These are phyloP conservation scores for Salvator merianae DNA, from an alignment of 2,113 vertebrate genomes.

Conservation along the genomic window DNA sequence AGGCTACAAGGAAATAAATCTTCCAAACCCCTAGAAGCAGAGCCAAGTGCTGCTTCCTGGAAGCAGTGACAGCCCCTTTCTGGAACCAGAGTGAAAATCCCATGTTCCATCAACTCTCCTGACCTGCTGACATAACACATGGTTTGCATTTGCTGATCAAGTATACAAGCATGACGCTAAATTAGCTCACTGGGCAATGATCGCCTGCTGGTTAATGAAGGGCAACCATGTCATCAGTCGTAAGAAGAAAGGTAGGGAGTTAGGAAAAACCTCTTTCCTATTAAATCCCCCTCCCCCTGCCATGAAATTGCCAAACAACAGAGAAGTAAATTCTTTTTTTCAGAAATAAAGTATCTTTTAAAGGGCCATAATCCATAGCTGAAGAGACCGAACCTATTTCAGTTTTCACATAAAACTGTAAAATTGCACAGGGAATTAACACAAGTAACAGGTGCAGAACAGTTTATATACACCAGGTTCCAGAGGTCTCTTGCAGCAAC, in stretches of 20 bases:
- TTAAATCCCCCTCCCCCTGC: conserved; percentile 35
- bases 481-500: neutral
- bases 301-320: neutral
- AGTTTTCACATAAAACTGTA: neutral
- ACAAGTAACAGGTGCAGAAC: neutral
- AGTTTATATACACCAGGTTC: neutral
- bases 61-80: conserved; percentile 71
- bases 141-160: conserved; percentile 73
- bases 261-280: neutral
- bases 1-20: conserved; percentile 75
- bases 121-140: conserved; percentile 70
- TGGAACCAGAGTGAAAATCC: conserved; percentile 73
- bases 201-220: conserved; percentile 63
- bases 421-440: neutral
- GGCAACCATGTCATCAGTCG: conserved; percentile 46
- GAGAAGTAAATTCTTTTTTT: conserved; percentile 27
- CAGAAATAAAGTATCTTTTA: neutral
- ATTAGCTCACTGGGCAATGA: conserved; percentile 63
- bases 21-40: conserved; percentile 56
- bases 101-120: conserved; percentile 63
- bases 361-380: neutral
- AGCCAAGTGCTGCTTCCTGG: conserved; percentile 78
- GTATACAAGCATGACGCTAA: conserved; percentile 64
- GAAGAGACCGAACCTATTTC: conserved; percentile 7
- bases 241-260: conserved; percentile 27